Conservation (phyloP, 2,113 vertebrate genomes). For the Oncorhynchus mykiss region DNA sequence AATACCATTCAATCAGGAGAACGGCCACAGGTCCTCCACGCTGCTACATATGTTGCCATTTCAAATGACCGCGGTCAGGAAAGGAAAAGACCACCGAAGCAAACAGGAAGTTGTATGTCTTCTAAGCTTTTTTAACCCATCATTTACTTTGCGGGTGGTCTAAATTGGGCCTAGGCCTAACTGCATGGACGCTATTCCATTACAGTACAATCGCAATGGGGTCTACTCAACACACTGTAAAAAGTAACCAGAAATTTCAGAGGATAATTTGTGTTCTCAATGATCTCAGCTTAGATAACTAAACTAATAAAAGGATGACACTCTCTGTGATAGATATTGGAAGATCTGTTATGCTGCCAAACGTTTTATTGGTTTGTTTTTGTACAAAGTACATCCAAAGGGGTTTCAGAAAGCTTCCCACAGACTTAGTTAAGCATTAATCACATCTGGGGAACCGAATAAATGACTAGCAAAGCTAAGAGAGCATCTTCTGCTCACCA, state of each 20-base stretch:
- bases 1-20: background rate
- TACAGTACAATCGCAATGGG: too few relatives aligned
- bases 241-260: too few relatives aligned
- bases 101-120: slow-evolving; percentile 12
- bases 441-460: slow-evolving; percentile 63
- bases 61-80: slow-evolving; percentile 26
- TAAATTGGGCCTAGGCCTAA: background rate
- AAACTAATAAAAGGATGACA: background rate
- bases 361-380: background rate
- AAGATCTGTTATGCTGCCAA: too few relatives aligned
- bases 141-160: background rate
- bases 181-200: background rate
- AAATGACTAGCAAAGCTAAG: slow-evolving; percentile 67
- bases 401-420: slow-evolving; percentile 31
- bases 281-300: background rate
- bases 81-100: slow-evolving; percentile 9
- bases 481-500: slow-evolving; percentile 64
- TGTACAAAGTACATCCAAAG: background rate
- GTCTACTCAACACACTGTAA: too few relatives aligned
- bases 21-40: slow-evolving; percentile 25
- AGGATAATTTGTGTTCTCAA: background rate
- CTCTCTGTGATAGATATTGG: background rate
- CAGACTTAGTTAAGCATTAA: slow-evolving; percentile 69
- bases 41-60: slow-evolving; percentile 39
- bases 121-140: slow-evolving; percentile 13